Base-by-base conservation (phyloP, 2,797 vertebrate species). In the Cryptoprocta ferox region DNA sequence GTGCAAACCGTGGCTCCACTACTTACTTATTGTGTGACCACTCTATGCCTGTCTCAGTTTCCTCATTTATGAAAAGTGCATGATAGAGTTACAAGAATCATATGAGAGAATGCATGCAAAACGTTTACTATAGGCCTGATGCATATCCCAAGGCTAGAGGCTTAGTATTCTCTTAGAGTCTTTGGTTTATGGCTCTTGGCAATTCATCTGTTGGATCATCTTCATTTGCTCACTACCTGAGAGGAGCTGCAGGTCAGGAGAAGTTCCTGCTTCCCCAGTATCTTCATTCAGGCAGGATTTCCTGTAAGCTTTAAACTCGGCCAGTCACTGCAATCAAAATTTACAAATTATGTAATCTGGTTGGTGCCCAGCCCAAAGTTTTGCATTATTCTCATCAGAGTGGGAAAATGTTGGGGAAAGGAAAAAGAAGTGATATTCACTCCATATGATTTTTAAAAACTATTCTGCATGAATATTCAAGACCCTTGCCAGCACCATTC, bases 401-500 rank as follows among this genome's bases (percentile, higher is more conserved):
- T 96, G 50, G 89, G 59, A 95, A 90, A 93, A 91, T 28, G 42
- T 91, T 97, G 56, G 8, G 45, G 48, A 83, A 81, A 95, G 37
- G 65, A 87, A 79, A 91, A 94, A 86, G 61, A 97, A 94, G 42
- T 56, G 48, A 82, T 45, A 81, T 56, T 76, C 35, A 75, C 42
- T 94, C 63, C 30, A 26, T 76, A 65, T 94, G 81, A 81, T 73
- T 95, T 91, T 87, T 12, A 39, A 73, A 63, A 76, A 76, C 50
- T 53, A 35, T 65, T 84, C 71, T 71, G 26, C n/a, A 63, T 94
- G 85, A 94, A 96, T 97, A 96, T 96, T 92, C 75, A 96, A 83
- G 42, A 59, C 30, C n/a, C 59, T 89, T 24, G 3, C 53, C 65
- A 84, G 61, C 16, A 48, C 24, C 42, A 56, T 81, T 66, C 63